Base-by-base conservation (phyloP, 2,888 invertebrate species). In the Volucella inanis region DNA sequence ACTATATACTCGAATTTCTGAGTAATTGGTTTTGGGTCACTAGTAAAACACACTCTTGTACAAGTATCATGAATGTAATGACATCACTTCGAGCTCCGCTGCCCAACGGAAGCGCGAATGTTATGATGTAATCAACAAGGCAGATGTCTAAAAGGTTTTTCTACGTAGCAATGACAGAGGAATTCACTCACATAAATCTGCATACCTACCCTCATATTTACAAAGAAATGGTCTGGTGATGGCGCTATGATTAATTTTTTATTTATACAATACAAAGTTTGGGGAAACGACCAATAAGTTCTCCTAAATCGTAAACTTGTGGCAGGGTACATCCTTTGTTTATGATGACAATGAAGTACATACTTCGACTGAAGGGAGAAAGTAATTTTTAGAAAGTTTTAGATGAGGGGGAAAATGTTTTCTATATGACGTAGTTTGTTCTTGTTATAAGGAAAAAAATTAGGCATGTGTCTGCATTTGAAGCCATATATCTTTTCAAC, bases 81-180 rank as follows among this genome's bases (percentile, higher is more conserved):
- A 75, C 65, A 67, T 75, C 75, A 75, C 65, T 65, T 11, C 11
- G n/a, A 22, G 31, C 18, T 31, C 22, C 43, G 10, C 9, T 15
- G 45, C n/a, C 31, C 31, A 31, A 31, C 74, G 74, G 49, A 55
- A 49, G 49, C 43, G 57, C 9, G 57, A 49, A 14, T 41, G 54
- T 50, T 41, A 14, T 75, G 75, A 75, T 75, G 75, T 75, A 65
- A 75, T 41, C 57, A 55, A 8, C 41, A 39, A 47, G 49, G 39
- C 18, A 49, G 18, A 55, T 47, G n/a, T 11, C 9, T 18, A 12
- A 12, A 54, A 45, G n/a, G 8, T 45, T n/a, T n/a, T n/a, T 45
- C 14, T 2, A 18, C n/a, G 18, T n/a, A 57, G 57, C 57, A 49
- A 15, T 47, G 70, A 57, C 57, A 57, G 39, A 18, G 57, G 31